Percentiles rank a stretch among this genome's conserved stretches.
phyloP scores from a whole-genome alignment of 2,113 vertebrate genomes.

The Archilochus colubris region DNA sequence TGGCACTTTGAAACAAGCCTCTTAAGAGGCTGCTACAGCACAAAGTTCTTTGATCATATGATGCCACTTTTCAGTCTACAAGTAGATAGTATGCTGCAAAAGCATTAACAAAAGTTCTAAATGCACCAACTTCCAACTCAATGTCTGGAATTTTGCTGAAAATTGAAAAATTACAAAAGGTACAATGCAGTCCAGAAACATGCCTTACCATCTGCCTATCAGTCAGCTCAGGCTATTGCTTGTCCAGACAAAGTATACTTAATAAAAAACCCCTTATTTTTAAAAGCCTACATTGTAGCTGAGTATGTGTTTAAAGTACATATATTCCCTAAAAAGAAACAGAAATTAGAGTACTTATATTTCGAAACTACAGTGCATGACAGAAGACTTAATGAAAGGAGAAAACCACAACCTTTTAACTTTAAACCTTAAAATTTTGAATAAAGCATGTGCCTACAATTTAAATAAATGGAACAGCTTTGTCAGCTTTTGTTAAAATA shows the following conservation, averaged over 20 bases:
- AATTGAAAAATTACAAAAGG: not conserved
- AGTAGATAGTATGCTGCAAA: not conserved
- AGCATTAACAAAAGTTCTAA: not conserved
- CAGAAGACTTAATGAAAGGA: not conserved
- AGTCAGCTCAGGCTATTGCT: not conserved
- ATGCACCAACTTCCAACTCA: not conserved
- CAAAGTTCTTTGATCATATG: not conserved
- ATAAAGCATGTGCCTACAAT: not conserved
- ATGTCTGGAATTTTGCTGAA: not conserved
- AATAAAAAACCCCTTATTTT: not conserved
- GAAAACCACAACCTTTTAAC: not conserved
- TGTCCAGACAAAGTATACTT: not conserved
- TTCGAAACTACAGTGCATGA: not conserved
- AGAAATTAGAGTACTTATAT: not conserved
- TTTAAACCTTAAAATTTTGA: not conserved
- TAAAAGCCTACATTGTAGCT: not conserved
- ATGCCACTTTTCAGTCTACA: not conserved
- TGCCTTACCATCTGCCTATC: not conserved
- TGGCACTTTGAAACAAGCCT: not conserved
- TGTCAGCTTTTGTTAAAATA: not conserved
- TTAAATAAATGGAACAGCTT: not conserved
- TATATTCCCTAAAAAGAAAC: not conserved
- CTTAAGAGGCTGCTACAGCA: not conserved
- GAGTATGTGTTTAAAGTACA: not conserved
- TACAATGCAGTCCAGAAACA: not conserved